Base-by-base conservation (phyloP, 1,140 invertebrate species). In the Apis cerana region DNA sequence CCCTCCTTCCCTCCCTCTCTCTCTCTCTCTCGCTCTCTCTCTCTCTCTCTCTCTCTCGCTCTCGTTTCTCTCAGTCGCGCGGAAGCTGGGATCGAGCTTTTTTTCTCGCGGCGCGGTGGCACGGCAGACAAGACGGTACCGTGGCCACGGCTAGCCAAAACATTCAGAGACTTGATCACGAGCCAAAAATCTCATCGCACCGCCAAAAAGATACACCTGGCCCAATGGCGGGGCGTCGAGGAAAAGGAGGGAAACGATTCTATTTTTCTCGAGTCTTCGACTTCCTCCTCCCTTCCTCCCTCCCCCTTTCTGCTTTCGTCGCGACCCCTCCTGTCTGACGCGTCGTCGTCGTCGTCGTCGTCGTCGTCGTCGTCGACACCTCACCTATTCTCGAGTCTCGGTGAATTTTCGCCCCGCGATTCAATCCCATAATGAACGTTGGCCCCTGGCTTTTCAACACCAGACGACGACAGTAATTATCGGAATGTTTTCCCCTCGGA, bases 181-280 rank as follows among this genome's bases (percentile, higher is more conserved):
- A 75, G 91, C 91, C 91, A 92, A 91, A 90, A 91, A 91, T 91
- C 89, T 90, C 86, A 83, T 87, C 81, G 75, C 79, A 62, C 75
- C 85, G 86, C 85, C 85, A 90, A 91, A 92, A 88, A 91, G 88
- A 90, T 91, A 91, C 90, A 91, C 90, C 91, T 91, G 90, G 87
- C 67, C 86, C 64, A 19, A 10, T 50, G 50, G 52, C 59, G 65
- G 58, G 70, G 75, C 58, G 54, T 64, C 70, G 33, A 59, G 59
- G 61, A 48, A 62, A 75, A 50, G 56, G 54, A 15, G 72, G 74
- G 70, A 78, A 64, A 54, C 64, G 58, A 50, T 70, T 78, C 75
- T 78, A 71, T 82, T 82, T 77, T 78, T 70, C 67, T 56, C 80
- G 72, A 64, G 33, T 33, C 54, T n/a, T 54, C 56, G 69, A 13